Evolutionary conservation across 2,113 vertebrate species (phyloP), one percentile per base, ranked within the genome.

Genomic region (Phalacrocorax brasilianus): DNA sequence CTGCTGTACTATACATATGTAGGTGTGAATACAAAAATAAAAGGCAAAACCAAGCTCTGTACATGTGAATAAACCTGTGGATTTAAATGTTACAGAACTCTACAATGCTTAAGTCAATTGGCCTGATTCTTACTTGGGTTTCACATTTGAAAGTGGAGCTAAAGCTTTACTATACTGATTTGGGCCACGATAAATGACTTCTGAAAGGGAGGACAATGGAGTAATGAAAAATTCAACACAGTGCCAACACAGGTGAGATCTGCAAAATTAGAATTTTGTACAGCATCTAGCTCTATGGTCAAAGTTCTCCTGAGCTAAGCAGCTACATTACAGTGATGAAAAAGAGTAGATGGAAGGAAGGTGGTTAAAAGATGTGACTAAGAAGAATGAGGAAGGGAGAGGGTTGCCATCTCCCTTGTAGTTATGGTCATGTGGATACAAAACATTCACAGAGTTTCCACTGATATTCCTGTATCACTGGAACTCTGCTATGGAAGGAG

Each of bases 221-320:
- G 20, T 24, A 72, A 72, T 93, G 74, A 94, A 94, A 95, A 88
- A 93, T 65, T 88, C 52, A 82, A 55, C 24, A 44, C 27, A 81
- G 35, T 61, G 62, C 75, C 91, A 91, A 70, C 14, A 16, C 70
- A 35, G 92, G 50, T 52, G 35, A 92, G 53, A 87, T 95, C 89
- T 94, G 56, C 73, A 92, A 89, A 92, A 95, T 92, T 92, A 73
- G 62, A 87, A 68, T 91, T 91, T 95, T 93, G 70, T 92, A 87
- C 50, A 76, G 40, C 47, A 65, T 78, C 61, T 72, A 73, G 32
- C 14, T 75, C 85, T 82, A 14, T 55, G 45, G 72, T 62, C 40
- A 66, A 35, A 53, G 49, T 81, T 94, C 73, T 85, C 40, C 49
- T 4, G 7, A 78, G 35, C 65, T 78, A 65, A 93, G 53, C 67